Base-by-base conservation (phyloP, 2,888 invertebrate species). In the Chelonus formosanus region DNA sequence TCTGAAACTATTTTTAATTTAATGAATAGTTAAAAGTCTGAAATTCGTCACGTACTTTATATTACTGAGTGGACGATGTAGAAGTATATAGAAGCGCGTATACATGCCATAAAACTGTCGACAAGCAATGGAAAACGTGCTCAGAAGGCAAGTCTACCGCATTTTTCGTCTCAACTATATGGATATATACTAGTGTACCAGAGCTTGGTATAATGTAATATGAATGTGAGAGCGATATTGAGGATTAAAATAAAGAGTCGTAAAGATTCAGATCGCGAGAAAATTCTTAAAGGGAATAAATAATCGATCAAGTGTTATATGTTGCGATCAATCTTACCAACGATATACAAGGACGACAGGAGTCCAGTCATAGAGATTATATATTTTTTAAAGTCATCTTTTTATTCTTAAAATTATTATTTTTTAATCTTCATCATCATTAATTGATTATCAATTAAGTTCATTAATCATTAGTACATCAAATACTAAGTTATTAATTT, bases 301-400 rank as follows among this genome's bases (percentile, higher is more conserved):
- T 55, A 20, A 20, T 20, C 43, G 45, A 61, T 53, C 36, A n/a
- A 20, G 34, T 34, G 6, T 20, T 20, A 20, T 20, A 20, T 20
- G 20, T 10, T 31, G 34, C 63, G 56, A 52, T 59, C 58, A 53
- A 53, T 58, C 64, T 45, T 53, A 59, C 53, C 52, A 59, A 44
- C 47, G 63, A 64, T 58, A 58, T 58, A 44, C 64, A 63, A 63
- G 63, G 63, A 56, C 56, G 63, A 56, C 63, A 40, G 48, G 63
- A 58, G 58, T 64, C 64, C 50, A 52, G 64, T 58, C 53, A 36
- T 36, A 44, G 52, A 58, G 64, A 64, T 64, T 64, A 58, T 53
- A 31, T 31, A 52, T 58, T 58, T 64, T 52, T 64, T 43, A 47
- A 58, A 35, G 58, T 10, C n/a, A 57, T 45, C 34, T n/a, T 44